phyloP scores from a whole-genome alignment of 2,113 vertebrate genomes.

The Anser cygnoides region DNA sequence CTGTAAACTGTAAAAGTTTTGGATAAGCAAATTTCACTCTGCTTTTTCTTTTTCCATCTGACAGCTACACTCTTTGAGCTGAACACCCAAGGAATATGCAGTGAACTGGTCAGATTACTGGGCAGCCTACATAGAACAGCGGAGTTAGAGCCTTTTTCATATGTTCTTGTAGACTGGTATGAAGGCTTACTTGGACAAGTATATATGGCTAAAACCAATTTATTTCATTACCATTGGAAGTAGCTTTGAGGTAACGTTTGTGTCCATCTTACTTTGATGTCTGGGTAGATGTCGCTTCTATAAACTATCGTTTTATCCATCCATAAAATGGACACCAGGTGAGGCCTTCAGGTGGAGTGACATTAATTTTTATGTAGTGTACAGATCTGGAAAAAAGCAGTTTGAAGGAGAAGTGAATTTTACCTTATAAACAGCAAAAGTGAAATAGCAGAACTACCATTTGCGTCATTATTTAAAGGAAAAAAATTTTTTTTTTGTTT shows the following conservation, averaged over 20 bases:
- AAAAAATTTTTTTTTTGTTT: not conserved
- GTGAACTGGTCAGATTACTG: fast-evolving
- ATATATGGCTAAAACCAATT: not conserved
- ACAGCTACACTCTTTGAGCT: not conserved
- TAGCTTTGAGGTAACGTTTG: not conserved
- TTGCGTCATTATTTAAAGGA: not conserved
- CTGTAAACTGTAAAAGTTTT: not conserved
- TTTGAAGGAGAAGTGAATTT: not conserved
- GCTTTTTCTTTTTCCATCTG: not conserved
- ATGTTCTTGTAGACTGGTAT: not conserved
- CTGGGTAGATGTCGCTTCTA: fast-evolving
- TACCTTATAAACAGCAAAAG: not conserved
- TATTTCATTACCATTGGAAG: not conserved
- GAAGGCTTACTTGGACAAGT: not conserved
- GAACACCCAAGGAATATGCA: not conserved
- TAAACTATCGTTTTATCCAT: not conserved
- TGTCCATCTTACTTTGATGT: not conserved
- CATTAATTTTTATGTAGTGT: not conserved
- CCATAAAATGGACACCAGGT: not conserved
- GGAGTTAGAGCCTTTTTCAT: fast-evolving
- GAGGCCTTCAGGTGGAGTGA: not conserved
- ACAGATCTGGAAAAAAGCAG: not conserved
- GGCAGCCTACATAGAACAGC: fast-evolving
- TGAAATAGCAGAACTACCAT: not conserved
- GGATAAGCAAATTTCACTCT: not conserved